Evolutionary conservation across 1,140 invertebrate species (phyloP), one percentile per base, ranked within the genome.

Genomic region (Lepeophtheirus salmonis): DNA sequence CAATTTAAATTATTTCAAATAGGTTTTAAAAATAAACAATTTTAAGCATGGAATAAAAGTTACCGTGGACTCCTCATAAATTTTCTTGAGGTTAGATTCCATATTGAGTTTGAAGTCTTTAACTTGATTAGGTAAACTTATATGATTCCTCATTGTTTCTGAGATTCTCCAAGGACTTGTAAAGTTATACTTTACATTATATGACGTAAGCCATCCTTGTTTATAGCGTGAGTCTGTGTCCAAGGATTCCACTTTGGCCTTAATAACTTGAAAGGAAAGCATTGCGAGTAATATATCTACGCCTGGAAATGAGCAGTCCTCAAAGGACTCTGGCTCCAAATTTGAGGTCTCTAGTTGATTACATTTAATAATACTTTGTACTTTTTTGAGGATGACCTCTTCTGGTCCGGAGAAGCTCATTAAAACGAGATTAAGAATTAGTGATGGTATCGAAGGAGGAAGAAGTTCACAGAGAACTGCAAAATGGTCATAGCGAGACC

Each of bases 401-500:
- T 64, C 64, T 4, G 62, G 21, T 20, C 22, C 60, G 1, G 26
- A 17, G 2, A 14, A n/a, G 1, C 21, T 20, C 17, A 60, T 51
- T 14, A 18, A 14, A 13, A 21, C 57, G 13, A 83, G 69, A 69
- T 78, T 80, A 1, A 83, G 65, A 0, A 77, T 78, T 2, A 88
- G 70, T 0, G 81, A 83, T 4, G 92, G 91, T 57, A 97, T 71
- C 1, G 82, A 79, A 0, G 79, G 76, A 1, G 86, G 84, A n/a
- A 98, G 70, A 4, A 95, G 71, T 73, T 98, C 94, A 70, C 89
- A 94, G 14, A 96, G 75, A 0, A 86, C 80, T 2, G 88, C 86
- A 74, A 89, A 88, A 70, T 97, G 92, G 70, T 92, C 89, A 68
- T 89, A 94, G 64, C 82, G 72, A 64, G 83, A 81, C 82, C 83